These are phyloP conservation scores for Pseudotriccus pelzelni DNA, from an alignment of 2,797 vertebrate species.

Conservation along the genomic window DNA sequence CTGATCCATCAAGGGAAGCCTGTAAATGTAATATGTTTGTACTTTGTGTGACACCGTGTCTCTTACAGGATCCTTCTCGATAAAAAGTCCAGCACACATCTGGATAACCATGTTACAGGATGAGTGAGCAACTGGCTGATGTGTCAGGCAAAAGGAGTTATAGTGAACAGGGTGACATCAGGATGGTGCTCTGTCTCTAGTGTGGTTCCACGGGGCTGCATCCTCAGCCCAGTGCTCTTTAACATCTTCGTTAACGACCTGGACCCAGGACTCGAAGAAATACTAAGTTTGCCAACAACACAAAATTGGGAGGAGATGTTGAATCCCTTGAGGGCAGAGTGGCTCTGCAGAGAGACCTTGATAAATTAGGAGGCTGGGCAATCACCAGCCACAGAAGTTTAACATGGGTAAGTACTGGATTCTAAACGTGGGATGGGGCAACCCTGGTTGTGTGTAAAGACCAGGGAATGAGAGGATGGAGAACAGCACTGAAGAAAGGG, in stretches of 20 bases:
- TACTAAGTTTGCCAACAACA: background rate
- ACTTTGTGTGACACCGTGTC: background rate
- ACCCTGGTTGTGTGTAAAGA: background rate
- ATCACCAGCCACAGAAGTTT: background rate
- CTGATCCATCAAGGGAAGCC: background rate
- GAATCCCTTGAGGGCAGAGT: accelerated
- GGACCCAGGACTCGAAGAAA: accelerated
- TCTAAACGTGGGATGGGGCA: background rate
- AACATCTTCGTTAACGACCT: background rate
- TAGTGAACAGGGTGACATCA: background rate
- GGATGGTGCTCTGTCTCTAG: background rate
- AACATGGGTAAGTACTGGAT: background rate
- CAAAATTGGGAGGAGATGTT: background rate
- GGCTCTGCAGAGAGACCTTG: background rate
- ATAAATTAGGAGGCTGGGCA: background rate
- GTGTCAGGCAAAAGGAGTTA: background rate
- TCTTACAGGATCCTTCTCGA: background rate
- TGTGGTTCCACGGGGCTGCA: background rate
- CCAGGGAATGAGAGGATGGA: background rate
- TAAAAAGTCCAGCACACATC: background rate
- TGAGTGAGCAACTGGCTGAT: background rate
- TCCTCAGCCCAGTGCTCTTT: background rate
- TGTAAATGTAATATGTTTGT: background rate
- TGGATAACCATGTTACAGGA: background rate
- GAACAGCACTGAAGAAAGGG: accelerated